Evolutionary conservation across 2,113 vertebrate genomes (phyloP).

Genomic region (Abramis brama): DNA sequence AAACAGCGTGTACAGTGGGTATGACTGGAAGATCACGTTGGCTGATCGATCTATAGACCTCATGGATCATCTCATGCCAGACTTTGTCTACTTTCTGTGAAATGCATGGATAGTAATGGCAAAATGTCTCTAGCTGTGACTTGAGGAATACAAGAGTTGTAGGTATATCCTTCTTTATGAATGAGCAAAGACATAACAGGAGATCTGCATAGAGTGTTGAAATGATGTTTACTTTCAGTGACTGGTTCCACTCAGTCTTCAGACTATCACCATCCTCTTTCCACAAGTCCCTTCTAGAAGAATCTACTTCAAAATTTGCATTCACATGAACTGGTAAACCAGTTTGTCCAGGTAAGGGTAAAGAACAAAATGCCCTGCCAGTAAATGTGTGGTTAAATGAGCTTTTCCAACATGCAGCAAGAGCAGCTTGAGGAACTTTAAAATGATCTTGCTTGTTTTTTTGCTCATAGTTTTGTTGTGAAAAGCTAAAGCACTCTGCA

Average conservation of each 20-base stretch:
- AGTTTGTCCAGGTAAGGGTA: constrained; percentile 78
- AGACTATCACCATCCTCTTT: constrained; percentile 71
- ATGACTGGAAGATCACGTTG: constrained; percentile 67
- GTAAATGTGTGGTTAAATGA: neutral
- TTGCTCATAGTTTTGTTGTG: constrained; percentile 9
- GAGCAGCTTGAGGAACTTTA: constrained; percentile 72
- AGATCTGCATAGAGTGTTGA: constrained; percentile 79
- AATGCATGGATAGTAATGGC: constrained; percentile 73
- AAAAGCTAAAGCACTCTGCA: constrained; percentile 72
- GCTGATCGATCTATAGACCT: constrained; percentile 73
- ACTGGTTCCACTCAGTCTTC: constrained; percentile 77
- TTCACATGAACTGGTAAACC: constrained; percentile 84
- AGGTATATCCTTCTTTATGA: constrained; percentile 26
- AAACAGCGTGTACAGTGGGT: constrained; percentile 66
- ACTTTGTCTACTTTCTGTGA: constrained; percentile 37
- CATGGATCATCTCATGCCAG: constrained; percentile 76
- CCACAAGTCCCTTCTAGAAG: constrained; percentile 71
- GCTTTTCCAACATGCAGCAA: constrained; percentile 70
- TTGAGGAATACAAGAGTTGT: neutral
- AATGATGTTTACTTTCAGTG: constrained; percentile 71
- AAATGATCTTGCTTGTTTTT: neutral
- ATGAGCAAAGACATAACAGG: constrained; percentile 65
- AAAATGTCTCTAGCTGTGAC: constrained; percentile 41
- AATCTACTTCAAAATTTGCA: constrained; percentile 82
- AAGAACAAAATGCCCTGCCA: constrained; percentile 79